Conservation (phyloP, 2,113 vertebrate genomes). For the Papio anubis region DNA sequence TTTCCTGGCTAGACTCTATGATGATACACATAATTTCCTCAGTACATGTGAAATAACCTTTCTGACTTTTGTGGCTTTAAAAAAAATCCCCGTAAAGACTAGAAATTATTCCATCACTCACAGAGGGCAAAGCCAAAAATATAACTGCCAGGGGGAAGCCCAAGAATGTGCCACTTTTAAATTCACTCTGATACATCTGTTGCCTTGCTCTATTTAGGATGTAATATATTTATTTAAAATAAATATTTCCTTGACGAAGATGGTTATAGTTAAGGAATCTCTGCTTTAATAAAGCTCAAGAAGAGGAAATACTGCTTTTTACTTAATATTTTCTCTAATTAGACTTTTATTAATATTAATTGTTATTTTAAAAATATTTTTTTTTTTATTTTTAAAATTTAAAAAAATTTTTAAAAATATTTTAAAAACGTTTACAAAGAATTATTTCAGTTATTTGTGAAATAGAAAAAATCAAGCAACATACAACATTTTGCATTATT, state of each 20-base stretch:
- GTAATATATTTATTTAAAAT: conserved; percentile 15
- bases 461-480: neutral
- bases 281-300: neutral
- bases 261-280: neutral
- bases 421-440: neutral
- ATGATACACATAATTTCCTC: conserved; percentile 25
- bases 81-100: neutral
- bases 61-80: neutral
- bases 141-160: neutral
- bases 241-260: neutral
- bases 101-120: conserved; percentile 8
- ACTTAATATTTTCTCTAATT: conserved; percentile 16
- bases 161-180: conserved; percentile 33
- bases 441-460: conserved; percentile 29
- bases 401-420: neutral
- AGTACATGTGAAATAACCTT: conserved; percentile 34
- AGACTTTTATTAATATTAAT: neutral
- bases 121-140: conserved; percentile 35
- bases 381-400: too few relatives aligned
- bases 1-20: conserved; percentile 17
- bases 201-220: neutral
- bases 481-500: neutral
- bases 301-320: neutral
- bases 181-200: neutral
- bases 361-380: too few relatives aligned